Conservation (phyloP, 2,113 vertebrate genomes). For the Tragelaphus scriptus region DNA sequence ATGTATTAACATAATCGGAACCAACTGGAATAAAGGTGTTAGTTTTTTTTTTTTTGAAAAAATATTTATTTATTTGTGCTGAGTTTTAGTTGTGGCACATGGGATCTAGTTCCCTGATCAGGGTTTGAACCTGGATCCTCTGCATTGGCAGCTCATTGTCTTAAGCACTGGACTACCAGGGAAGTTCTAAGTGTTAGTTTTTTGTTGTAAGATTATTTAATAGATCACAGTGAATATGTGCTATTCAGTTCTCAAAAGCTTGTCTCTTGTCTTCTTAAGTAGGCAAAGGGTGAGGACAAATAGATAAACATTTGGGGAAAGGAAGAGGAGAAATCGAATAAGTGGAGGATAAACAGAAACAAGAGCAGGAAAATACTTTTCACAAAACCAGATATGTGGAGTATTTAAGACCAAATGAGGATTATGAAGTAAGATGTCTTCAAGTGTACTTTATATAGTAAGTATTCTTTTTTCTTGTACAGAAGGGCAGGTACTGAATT, state of each 20-base stretch:
- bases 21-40: not conserved
- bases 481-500: not conserved
- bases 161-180: not conserved
- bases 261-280: not conserved
- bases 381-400: not conserved
- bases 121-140: not conserved
- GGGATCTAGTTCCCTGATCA: not conserved
- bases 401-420: not conserved
- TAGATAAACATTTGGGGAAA: not conserved
- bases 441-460: not conserved
- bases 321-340: not conserved
- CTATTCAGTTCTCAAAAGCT: not conserved
- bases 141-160: not conserved
- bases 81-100: not conserved
- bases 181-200: not conserved
- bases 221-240: not conserved
- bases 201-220: not conserved
- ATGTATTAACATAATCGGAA: not conserved
- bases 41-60: fast-evolving
- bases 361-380: not conserved
- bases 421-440: not conserved
- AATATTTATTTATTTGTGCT: not conserved
- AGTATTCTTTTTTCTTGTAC: not conserved
- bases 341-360: not conserved
- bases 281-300: not conserved